Evolutionary conservation across 2,797 vertebrate species (phyloP), one percentile per base, ranked within the genome.

Genomic region (Parotocinclus haroldoi): DNA sequence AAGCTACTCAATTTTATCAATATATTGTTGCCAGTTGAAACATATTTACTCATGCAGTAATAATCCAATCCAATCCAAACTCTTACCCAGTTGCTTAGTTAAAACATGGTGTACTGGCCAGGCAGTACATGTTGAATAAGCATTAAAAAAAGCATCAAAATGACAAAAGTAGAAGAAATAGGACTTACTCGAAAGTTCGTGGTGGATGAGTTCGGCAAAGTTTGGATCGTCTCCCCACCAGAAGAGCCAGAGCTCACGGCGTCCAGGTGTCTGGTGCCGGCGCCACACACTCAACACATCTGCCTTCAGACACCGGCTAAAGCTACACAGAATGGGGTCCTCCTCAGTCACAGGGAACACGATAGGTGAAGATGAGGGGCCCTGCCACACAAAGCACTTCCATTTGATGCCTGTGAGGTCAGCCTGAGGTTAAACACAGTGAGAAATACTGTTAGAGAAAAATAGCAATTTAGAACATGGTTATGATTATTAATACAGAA

Each of bases 351-450:
- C 95, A 1, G 97, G 94, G 82, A 98, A 98, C 73, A 99, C 93
- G 84, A 99, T 96, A 19, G 96, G 96, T 66, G 96, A 96, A 80
- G 95, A 98, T 1, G 94, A 96, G 85, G 96, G 95, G 72, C 97
- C 96, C 85, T 97, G 94, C 94, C 96, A 99, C 79, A 96, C 92
- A 13, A 97, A 99, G 74, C 95, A 93, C 80, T 95, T 91, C 97
- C 97, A 99, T 94, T 99, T 99, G 87, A 99, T 99, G 80, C 97
- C 97, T 5, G 96, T 98, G 81, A 99, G 91, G 91, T 99, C 97
- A 75, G 97, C 97, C 97, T 99, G 68, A 40, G 73, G 65, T 75
- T 74, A 66, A 36, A 72, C 7, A 72, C 16, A 71, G 53, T 69
- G 45, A 60, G 39, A 48, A 19, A 59, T 46, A 64, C 48, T 1